A percentile compares a stretch with the other conserved stretches of the same genome.
These are phyloP conservation scores for Tenebrio molitor DNA, from an alignment of 1,140 invertebrate genomes.

Conservation along the genomic window DNA sequence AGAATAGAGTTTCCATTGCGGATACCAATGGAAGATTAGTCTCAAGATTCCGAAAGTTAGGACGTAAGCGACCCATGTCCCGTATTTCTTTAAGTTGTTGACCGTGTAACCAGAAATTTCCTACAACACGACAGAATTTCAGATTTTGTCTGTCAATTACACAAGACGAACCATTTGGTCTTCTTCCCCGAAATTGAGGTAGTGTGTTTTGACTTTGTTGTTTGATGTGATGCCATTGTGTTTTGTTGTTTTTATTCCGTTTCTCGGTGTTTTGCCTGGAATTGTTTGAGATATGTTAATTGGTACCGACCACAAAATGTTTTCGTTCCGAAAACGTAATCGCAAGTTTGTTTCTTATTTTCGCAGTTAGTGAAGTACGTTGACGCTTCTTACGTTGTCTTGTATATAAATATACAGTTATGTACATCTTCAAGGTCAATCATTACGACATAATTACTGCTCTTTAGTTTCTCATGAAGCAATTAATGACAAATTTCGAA, in stretches of 20 bases:
- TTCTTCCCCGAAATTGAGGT: slow-evolving; percentile 75
- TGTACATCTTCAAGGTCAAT: too few species aligned
- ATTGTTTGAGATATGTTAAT: not conserved
- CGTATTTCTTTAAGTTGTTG: slow-evolving; percentile 67
- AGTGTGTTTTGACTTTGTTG: slow-evolving; percentile 60
- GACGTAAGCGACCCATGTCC: slow-evolving; percentile 76
- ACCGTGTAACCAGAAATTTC: slow-evolving; percentile 76
- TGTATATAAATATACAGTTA: too few species aligned
- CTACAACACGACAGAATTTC: slow-evolving; percentile 65
- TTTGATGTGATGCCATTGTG: slow-evolving; percentile 23
- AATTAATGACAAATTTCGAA: too few species aligned
- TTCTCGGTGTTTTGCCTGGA: not conserved
- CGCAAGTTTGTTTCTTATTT: too few species aligned
- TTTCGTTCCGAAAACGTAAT: too few species aligned
- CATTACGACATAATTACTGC: too few species aligned
- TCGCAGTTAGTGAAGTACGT: too few species aligned
- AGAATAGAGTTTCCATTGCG: slow-evolving; percentile 80
- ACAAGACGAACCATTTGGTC: slow-evolving; percentile 73
- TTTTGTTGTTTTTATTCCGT: slow-evolving; percentile 9
- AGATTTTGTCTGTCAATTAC: slow-evolving; percentile 4
- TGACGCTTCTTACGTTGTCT: too few species aligned
- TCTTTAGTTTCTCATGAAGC: too few species aligned
- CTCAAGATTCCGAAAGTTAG: slow-evolving; percentile 81
- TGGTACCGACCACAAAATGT: too few species aligned
- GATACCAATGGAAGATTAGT: slow-evolving; percentile 90